phyloP scores from a whole-genome alignment of 2,888 invertebrate species.

The Margaritifera margaritifera region DNA sequence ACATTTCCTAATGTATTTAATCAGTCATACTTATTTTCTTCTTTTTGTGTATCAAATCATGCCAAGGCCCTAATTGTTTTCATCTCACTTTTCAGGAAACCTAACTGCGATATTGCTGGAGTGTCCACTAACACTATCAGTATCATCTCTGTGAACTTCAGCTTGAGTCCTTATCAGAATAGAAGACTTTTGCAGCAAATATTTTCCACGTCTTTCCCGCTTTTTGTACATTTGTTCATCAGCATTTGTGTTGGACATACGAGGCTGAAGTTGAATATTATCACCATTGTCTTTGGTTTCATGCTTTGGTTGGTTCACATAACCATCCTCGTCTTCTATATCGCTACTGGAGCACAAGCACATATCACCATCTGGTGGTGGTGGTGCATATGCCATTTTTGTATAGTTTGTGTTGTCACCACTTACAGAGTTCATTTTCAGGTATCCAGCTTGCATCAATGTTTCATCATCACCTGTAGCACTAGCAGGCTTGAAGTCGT shows the following conservation, averaged over 20 bases:
- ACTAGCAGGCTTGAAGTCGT: constrained; percentile 68
- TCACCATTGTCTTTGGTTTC: constrained; percentile 48
- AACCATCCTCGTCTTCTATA: constrained; percentile 33
- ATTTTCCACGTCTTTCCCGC: constrained; percentile 26
- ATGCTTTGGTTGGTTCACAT: constrained; percentile 42
- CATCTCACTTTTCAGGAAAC: constrained; percentile 53
- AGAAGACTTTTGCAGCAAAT: constrained; percentile 37
- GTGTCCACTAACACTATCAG: constrained; percentile 64
- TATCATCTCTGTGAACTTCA: constrained; percentile 58
- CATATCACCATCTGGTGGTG: constrained; percentile 27
- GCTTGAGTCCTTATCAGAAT: constrained; percentile 47
- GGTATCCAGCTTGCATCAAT: constrained; percentile 53
- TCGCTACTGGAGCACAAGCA: constrained; percentile 18
- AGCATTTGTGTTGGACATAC: constrained; percentile 30
- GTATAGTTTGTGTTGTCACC: constrained; percentile 49
- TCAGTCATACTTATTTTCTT: too few relatives aligned
- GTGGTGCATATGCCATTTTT: constrained; percentile 51
- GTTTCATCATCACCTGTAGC: constrained; percentile 24
- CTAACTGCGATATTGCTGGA: constrained; percentile 63
- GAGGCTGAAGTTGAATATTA: constrained; percentile 50
- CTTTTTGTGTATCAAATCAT: too few relatives aligned
- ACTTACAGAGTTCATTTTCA: constrained; percentile 54
- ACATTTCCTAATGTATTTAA: too few relatives aligned
- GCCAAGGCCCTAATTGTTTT: too few relatives aligned
- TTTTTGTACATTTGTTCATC: constrained; percentile 34